Base-by-base conservation (phyloP, 2,797 vertebrate species). In the Holocentrus rufus region DNA sequence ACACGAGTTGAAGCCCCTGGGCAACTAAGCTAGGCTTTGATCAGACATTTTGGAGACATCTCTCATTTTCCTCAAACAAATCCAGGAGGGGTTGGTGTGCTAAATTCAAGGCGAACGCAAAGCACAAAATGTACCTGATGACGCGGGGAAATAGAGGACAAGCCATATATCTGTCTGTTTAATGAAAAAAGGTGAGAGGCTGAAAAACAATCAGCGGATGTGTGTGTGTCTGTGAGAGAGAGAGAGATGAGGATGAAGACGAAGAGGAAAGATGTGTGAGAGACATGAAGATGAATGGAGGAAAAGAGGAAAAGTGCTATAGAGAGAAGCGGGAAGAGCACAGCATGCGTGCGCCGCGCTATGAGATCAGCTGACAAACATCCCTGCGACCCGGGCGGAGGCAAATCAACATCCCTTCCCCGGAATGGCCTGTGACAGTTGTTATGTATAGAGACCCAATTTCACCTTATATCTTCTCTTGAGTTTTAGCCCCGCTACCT, bases 61-160 rank as follows among this genome's bases (percentile, higher is more conserved):
- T 82, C 74, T 88, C 66, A 49, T 89, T 88, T 90, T 87, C 90
- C 90, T 90, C 87, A 88, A 87, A 89, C 84, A 89, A 89, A 90
- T 88, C 87, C 87, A 84, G 62, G 25, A 57, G 88, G 86, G 90
- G 80, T 70, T 73, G 85, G 78, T 85, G 88, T 83, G 85, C 90
- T 88, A 87, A 88, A 85, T 86, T 87, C 17, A 65, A 85, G 76
- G 87, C 79, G 85, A 87, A 88, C 76, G 85, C 77, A 88, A 85
- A 90, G 87, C 36, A 76, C 64, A 57, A 75, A 85, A 85, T 81
- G 82, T 83, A 89, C 85, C 86, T 88, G 85, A 72, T 76, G 78
- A 85, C 80, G 67, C 72, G 66, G 44, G 62, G 82, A 34, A 80
- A 80, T 59, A 77, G 68, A 86, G 60, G 62, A 68, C 34, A 50